phyloP scores from a whole-genome alignment of 2,888 invertebrate species.

The Drosophila setosimentum region DNA sequence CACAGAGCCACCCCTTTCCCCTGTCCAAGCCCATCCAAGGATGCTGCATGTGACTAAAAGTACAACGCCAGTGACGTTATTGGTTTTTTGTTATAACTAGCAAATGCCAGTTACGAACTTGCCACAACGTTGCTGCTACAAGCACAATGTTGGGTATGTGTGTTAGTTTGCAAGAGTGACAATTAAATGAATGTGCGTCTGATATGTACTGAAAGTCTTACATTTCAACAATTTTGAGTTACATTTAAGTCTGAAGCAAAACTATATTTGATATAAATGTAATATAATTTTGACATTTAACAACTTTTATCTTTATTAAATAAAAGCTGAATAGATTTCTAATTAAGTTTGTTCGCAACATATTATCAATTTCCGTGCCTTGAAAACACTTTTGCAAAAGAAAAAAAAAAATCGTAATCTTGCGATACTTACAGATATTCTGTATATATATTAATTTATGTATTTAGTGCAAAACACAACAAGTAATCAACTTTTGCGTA shows the following conservation, averaged over 20 bases:
- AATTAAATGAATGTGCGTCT: conserved; percentile 48
- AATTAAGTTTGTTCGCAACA: not conserved
- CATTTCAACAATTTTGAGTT: conserved; percentile 25
- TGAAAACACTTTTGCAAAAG: too few species aligned
- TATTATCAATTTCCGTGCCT: too few species aligned
- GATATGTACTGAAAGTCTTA: conserved; percentile 39
- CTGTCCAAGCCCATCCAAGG: conserved; percentile 14
- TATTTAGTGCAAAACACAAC: not conserved
- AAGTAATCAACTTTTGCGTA: not conserved
- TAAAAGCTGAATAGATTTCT: not conserved
- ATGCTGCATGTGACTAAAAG: conserved; percentile 56
- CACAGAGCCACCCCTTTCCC: not conserved
- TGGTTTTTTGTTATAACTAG: conserved; percentile 65
- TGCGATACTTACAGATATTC: not conserved
- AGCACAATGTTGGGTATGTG: conserved; percentile 9
- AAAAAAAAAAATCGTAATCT: too few species aligned
- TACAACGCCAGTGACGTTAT: conserved; percentile 61
- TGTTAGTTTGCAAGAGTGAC: conserved; percentile 39
- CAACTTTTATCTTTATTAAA: not conserved
- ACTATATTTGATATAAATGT: not conserved
- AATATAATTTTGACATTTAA: not conserved
- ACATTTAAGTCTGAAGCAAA: not conserved
- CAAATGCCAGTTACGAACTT: conserved; percentile 49
- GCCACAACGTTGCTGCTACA: conserved; percentile 53
- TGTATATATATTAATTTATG: conserved; percentile 6